These are phyloP conservation scores for Stegodyphus dumicola DNA, from an alignment of 1,140 invertebrate species.

Conservation along the genomic window DNA sequence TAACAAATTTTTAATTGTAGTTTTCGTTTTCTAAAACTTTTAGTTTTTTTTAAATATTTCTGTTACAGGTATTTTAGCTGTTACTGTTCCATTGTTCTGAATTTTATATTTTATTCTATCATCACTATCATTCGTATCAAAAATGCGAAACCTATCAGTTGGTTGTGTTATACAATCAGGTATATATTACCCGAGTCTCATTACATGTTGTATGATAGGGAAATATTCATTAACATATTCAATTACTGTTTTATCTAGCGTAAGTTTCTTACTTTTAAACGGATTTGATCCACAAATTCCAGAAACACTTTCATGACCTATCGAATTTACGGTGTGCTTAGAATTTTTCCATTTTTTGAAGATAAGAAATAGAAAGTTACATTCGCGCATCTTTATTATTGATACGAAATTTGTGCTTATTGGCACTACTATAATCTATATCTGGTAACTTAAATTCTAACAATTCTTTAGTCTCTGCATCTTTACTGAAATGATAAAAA, in stretches of 20 bases:
- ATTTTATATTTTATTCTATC: constrained; percentile 2
- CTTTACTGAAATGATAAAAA: not conserved
- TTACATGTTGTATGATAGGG: not conserved
- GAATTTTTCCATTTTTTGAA: constrained; percentile 17
- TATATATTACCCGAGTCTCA: not conserved
- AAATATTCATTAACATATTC: not conserved
- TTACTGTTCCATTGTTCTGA: not conserved
- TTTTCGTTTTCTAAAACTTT: constrained; percentile 4
- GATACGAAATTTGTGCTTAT: not conserved
- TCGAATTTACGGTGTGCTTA: not conserved
- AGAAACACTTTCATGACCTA: constrained; percentile 11
- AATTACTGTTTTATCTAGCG: not conserved
- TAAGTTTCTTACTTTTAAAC: not conserved
- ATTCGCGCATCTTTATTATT: constrained; percentile 8
- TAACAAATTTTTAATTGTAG: constrained; percentile 3
- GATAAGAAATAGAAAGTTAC: constrained; percentile 15
- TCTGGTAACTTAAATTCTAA: not conserved
- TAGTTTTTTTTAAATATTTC: not conserved
- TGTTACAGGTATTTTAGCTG: not conserved
- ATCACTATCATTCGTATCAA: not conserved
- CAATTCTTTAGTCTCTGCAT: not conserved
- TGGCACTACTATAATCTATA: not conserved
- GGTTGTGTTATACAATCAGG: constrained; percentile 2
- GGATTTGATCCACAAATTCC: constrained; percentile 7
- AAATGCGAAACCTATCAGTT: constrained; percentile 4